Evolutionary conservation across 92 coral and sea anemone genomes (phyloP), one percentile per base, ranked within the genome.

Genomic region (Micromussa lordhowensis): DNA sequence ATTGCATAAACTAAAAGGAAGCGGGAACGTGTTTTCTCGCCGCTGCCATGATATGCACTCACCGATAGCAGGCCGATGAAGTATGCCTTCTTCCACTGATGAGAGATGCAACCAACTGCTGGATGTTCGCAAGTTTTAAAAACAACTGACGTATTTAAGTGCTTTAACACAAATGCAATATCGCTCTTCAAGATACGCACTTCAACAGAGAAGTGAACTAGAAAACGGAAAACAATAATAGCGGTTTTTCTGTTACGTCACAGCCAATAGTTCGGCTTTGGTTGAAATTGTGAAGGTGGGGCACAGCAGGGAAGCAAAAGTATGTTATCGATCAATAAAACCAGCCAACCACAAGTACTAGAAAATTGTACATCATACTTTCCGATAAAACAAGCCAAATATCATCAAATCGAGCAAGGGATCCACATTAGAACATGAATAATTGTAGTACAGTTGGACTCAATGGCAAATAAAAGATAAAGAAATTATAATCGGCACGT

Each of bases 201-300:
- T 83, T 83, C 49, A 72, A 83, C 58, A 72, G 34, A 78, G 49
- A 49, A 38, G 38, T 17, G 24, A 32, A 84, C 77, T 18, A 38
- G 40, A 12, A 75, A 84, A 35, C 57, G 24, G 8, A 58, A 54
- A 36, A 55, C 55, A 75, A 55, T 75, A 53, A 55, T 26, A 51
- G 75, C 36, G 40, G 49, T 51, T 49, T 44, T 18, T 69, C 57
- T 63, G 55, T 24, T 68, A 69, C 78, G 78, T 70, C 77, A 83
- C 54, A 14, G 35, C 66, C 77, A 68, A 44, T 29, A 68, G 77
- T 59, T 78, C 34, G 74, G 68, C 80, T 28, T 21, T 84, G 5
- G 53, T 31, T 84, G 73, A 54, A 81, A 81, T 30, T 83, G 71
- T n/a, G 81, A 32, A 84, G 88, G 81, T n/a, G 73, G 40, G 68